These are phyloP conservation scores for Stenolophus ochropezus DNA, from an alignment of 2,888 invertebrate genomes.

Conservation along the genomic window DNA sequence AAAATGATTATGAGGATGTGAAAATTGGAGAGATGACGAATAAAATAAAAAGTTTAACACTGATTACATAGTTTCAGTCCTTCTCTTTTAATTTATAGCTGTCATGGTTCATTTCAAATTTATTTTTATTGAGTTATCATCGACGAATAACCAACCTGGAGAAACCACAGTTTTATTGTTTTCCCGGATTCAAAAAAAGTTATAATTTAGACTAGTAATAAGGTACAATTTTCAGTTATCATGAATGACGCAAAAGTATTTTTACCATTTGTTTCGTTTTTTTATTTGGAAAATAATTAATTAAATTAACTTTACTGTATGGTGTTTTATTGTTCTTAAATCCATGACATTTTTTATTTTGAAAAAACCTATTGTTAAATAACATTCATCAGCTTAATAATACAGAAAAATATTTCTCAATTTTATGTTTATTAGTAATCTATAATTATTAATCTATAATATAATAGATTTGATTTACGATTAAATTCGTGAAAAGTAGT, in stretches of 20 bases:
- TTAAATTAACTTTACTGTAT: neutral
- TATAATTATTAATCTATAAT: too few relatives aligned
- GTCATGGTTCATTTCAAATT: neutral
- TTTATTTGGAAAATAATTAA: neutral
- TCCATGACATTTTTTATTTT: neutral
- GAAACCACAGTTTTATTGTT: neutral
- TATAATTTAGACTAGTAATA: neutral
- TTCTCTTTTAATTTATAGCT: neutral
- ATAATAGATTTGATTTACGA: too few relatives aligned
- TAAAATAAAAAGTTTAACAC: neutral
- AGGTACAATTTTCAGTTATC: neutral
- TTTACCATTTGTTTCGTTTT: neutral
- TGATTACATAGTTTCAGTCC: neutral
- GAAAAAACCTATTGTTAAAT: too few relatives aligned
- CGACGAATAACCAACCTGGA: neutral
- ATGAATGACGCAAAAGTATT: neutral
- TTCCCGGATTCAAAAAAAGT: neutral
- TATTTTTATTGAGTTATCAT: neutral
- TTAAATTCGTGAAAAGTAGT: too few relatives aligned
- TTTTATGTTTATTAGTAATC: too few relatives aligned
- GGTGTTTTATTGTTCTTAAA: neutral
- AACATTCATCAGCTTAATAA: too few relatives aligned
- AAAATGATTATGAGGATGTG: neutral
- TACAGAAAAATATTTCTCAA: too few relatives aligned
- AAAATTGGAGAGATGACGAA: neutral